Conservation (phyloP, 2,797 vertebrate genomes). For the Acrossocheilus wenchowensis region DNA sequence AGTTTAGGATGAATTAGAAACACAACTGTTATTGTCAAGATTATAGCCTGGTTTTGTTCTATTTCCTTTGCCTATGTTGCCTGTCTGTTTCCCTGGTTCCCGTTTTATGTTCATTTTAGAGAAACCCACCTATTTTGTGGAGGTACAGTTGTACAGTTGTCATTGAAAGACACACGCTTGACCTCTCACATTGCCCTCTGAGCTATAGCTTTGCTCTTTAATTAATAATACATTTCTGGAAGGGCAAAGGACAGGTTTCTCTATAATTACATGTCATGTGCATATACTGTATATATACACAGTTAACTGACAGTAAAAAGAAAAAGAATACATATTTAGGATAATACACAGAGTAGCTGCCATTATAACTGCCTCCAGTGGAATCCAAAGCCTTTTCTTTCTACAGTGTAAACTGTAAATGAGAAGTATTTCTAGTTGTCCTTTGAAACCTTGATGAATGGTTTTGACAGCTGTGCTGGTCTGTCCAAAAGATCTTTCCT, state of each 20-base stretch:
- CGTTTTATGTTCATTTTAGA: not conserved
- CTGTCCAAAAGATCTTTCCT: not conserved
- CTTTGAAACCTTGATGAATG: not conserved
- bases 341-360: not conserved
- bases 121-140: not conserved
- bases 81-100: not conserved
- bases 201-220: not conserved
- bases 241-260: not conserved
- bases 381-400: not conserved
- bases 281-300: not conserved
- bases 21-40: not conserved
- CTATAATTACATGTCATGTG: not conserved
- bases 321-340: not conserved
- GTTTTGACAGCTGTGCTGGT: slow-evolving; percentile 11
- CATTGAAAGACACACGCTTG: not conserved
- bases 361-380: not conserved
- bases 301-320: not conserved
- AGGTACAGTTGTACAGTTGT: not conserved
- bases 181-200: not conserved
- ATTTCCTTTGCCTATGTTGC: not conserved
- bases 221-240: not conserved
- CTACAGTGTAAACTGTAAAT: not conserved
- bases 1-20: not conserved
- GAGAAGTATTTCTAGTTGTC: not conserved
- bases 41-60: not conserved